Evolutionary conservation across 2,888 invertebrate genomes (phyloP), one percentile per base, ranked within the genome.

Genomic region (Congeria kusceri): DNA sequence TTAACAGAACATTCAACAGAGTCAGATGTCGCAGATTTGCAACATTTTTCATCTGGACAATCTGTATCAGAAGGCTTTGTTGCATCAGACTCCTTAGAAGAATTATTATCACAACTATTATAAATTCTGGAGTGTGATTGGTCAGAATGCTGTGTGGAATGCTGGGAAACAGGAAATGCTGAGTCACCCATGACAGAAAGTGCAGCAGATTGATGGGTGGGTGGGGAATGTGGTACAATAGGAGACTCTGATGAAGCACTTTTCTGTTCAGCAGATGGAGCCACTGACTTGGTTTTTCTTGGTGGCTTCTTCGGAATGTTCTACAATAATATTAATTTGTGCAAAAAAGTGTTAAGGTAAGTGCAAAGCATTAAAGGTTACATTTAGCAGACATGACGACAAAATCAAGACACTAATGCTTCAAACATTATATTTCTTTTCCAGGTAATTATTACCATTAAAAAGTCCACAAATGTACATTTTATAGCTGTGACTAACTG

Each of bases 271-370:
- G 80, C 81, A 29, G 58, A 61, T 28, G 84, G 81, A 29, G 79
- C 39, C 39, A 39, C 39, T 39, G 39, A 77, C 56, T 76, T 84
- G 67, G 87, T 89, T 46, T 84, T 81, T 69, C 89, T 75, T 13
- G 87, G 87, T 7, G 89, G 89, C 62, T 89, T 89, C 73, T 82
- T 83, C 44, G 88, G 87, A 58, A 69, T 80, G n/a, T 78, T 70
- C 87, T 87, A 78, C 20, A 74, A 71, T 47, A 47, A 62, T 57
- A 39, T 27, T 15, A 7, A 27, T 53, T 39, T 11, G 39, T 39
- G 39, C 39, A 39, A 39, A 39, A n/a, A 39, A 39, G 39, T 39
- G 39, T 15, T 39, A 39, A 13, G 39, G 39, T 39, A 39, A 39
- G 15, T 11, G 11, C 9, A 39, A 39, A 39, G 39, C 39, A 3